These are phyloP conservation scores for Sylvia atricapilla DNA, from an alignment of 2,113 vertebrate genomes.

Conservation along the genomic window DNA sequence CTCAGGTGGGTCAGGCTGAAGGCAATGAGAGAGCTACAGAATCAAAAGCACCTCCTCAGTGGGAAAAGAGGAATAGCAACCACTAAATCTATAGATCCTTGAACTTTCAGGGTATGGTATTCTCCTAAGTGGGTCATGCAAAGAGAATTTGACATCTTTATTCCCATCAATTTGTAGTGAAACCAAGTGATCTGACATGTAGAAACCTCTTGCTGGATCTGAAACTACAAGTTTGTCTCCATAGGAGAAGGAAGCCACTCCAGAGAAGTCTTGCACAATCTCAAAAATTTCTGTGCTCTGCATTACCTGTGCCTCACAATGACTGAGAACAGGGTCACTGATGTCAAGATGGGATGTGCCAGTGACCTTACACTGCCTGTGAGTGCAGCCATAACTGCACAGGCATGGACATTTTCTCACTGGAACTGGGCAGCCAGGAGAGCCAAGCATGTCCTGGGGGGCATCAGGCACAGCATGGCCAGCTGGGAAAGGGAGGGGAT, in stretches of 20 bases:
- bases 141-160: background rate
- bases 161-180: background rate
- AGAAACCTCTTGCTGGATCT: background rate
- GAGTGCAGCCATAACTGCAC: background rate
- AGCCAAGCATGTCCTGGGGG: background rate
- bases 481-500: accelerated
- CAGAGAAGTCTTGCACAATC: background rate
- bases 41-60: background rate
- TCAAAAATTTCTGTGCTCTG: background rate
- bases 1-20: background rate
- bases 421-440: background rate
- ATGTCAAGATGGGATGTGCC: accelerated
- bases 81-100: background rate
- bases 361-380: background rate
- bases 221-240: background rate
- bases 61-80: background rate
- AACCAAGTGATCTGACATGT: background rate
- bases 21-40: background rate
- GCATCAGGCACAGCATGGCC: background rate
- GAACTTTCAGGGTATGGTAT: background rate
- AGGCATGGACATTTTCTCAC: background rate
- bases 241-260: background rate
- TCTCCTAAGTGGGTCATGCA: background rate
- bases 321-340: background rate
- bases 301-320: background rate